Percentiles rank a stretch among this genome's conserved stretches.
Conservation (phyloP, 2,888 invertebrate species). For the Lasioglossum vierecki region DNA sequence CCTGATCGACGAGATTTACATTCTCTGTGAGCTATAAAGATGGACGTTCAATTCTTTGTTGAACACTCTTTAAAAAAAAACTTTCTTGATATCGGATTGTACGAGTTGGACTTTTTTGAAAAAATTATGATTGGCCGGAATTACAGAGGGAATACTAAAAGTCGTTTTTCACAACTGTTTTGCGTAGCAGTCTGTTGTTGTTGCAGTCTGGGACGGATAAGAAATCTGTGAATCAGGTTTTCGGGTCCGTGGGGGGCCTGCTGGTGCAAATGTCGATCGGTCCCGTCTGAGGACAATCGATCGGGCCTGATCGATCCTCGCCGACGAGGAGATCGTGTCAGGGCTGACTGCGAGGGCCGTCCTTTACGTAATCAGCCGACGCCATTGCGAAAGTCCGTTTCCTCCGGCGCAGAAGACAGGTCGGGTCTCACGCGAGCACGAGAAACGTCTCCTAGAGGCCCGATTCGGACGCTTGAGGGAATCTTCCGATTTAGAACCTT, state of each 20-base stretch:
- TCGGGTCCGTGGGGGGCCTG: neutral
- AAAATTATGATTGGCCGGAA: too few species aligned
- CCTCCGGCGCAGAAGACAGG: conserved; percentile 35
- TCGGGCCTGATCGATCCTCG: conserved; percentile 49
- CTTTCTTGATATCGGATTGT: too few species aligned
- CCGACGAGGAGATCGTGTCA: conserved; percentile 42
- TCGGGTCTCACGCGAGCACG: conserved; percentile 35
- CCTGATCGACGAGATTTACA: neutral
- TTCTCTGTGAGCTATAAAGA: neutral
- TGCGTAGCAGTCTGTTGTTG: too few species aligned
- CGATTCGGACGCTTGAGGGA: neutral
- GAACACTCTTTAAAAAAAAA: too few species aligned
- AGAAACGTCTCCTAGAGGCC: neutral
- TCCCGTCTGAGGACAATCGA: conserved; percentile 49
- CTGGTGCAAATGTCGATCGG: conserved; percentile 25
- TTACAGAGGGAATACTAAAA: too few species aligned
- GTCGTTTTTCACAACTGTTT: too few species aligned
- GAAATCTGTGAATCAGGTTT: neutral
- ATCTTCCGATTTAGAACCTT: neutral
- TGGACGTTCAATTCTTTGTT: too few species aligned
- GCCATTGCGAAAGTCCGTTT: conserved; percentile 61
- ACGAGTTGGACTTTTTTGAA: too few species aligned
- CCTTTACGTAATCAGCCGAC: conserved; percentile 62
- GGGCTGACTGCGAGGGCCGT: conserved; percentile 54
- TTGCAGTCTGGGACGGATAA: neutral